A percentile compares a stretch with the other conserved stretches of the same genome.
Conservation (phyloP, 2,113 vertebrate genomes). For the Periophthalmus modestus region DNA sequence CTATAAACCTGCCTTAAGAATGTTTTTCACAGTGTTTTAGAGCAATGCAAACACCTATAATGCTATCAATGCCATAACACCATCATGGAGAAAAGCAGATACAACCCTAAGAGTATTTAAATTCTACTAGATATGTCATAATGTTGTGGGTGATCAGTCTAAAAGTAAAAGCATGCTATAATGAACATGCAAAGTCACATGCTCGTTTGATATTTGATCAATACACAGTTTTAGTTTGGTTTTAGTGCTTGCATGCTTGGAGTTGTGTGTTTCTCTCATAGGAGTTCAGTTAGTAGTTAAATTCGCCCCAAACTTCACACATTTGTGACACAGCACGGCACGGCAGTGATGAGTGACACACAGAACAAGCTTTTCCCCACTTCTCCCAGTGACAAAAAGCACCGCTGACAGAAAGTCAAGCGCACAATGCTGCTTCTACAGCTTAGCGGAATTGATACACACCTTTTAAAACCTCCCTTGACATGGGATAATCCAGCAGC, state of each 20-base stretch:
- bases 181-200: not conserved
- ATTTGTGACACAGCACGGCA: slow-evolving; percentile 22
- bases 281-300: slow-evolving; percentile 15
- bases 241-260: not conserved
- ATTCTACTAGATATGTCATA: not conserved
- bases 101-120: too few species aligned
- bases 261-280: not conserved
- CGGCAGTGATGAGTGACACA: slow-evolving; percentile 36
- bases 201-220: not conserved
- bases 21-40: too few species aligned
- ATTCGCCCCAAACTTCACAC: slow-evolving; percentile 28
- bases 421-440: slow-evolving; percentile 37
- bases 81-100: too few species aligned
- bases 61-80: too few species aligned
- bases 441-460: slow-evolving; percentile 54
- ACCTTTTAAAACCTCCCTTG: slow-evolving; percentile 53
- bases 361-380: slow-evolving; percentile 65
- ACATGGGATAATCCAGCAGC: slow-evolving; percentile 57
- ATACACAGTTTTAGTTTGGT: not conserved
- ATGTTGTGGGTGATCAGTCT: not conserved
- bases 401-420: slow-evolving; percentile 48
- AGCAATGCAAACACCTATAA: too few species aligned
- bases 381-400: slow-evolving; percentile 41
- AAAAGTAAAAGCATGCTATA: not conserved
- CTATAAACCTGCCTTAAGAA: too few species aligned